Evolutionary conservation across 2,797 vertebrate genomes (phyloP), one percentile per base, ranked within the genome.

Genomic region (Arremon aurantiirostris): DNA sequence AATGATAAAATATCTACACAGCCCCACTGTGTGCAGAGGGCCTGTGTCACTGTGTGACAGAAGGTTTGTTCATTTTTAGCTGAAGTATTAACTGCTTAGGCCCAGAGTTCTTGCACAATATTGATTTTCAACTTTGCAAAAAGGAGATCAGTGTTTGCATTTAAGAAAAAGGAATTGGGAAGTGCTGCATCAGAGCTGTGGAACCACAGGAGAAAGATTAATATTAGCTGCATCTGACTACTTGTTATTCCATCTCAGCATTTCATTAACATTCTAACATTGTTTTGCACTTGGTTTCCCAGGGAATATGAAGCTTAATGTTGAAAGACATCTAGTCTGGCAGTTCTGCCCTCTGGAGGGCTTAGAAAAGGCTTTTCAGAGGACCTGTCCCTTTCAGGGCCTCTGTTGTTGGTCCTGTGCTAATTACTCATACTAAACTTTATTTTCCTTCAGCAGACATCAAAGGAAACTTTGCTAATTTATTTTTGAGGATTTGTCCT

Each of bases 1-100:
- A 95, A 44, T 79, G 52, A 83, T 94, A 88, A 91, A 88, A 86
- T 88, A 94, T 28, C 81, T 47, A 14, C 89, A 44, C 28, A 75
- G 21, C 57, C n/a, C 32, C 42, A 35, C 68, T 76, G 78, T 78
- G 56, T 60, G 94, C 86, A 79, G 35, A 66, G 28, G 44, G 9
- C 50, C 75, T 84, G 52, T 77, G 86, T 56, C 42, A 8, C 26
- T 34, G 35, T 94, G 65, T 91, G 75, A 30, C 70, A 60, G 77
- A 41, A 93, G 34, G 49, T 89, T 95, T 87, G 23, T n/a, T 9
- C 41, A 11, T 30, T 77, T 87, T 76, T 65, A 77, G 28, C 12
- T 44, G 22, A 61, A 53, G 11, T n/a, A 30, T 70, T 52, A 77
- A 65, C 28, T 89, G 24, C 55, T 75, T 81, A 55, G 55, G 22